These are phyloP conservation scores for Epinotia brunnichana DNA, from an alignment of 2,888 invertebrate species.

Conservation along the genomic window DNA sequence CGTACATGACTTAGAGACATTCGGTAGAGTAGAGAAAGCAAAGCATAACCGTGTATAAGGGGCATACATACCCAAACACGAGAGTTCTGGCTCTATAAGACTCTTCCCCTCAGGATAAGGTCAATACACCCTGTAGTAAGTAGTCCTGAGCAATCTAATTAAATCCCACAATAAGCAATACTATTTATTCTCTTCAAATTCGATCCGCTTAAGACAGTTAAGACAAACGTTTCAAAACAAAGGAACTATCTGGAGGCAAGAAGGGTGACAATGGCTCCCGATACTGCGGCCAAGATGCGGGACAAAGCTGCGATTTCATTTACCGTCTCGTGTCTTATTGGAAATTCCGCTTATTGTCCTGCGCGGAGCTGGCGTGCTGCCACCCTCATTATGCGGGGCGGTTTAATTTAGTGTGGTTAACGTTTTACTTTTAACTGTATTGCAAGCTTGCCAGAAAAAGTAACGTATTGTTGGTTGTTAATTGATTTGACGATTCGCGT, in stretches of 20 bases:
- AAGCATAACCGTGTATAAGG: too few relatives aligned
- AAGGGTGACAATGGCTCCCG: conserved; percentile 33
- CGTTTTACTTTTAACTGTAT: background rate
- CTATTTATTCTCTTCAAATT: background rate
- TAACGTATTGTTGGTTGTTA: too few relatives aligned
- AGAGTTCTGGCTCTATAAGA: too few relatives aligned
- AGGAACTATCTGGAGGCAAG: conserved; percentile 23
- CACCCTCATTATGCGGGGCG: conserved; percentile 26
- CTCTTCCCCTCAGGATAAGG: too few relatives aligned
- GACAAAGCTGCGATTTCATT: conserved; percentile 47
- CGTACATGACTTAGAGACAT: too few relatives aligned
- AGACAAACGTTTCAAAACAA: conserved; percentile 14
- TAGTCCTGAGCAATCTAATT: background rate
- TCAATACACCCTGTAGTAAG: background rate
- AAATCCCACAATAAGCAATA: background rate
- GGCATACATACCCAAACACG: too few relatives aligned
- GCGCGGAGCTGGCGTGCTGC: conserved; percentile 6
- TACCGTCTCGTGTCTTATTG: conserved; percentile 46
- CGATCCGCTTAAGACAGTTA: background rate
- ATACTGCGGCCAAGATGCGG: conserved; percentile 35
- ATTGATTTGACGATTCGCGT: too few relatives aligned
- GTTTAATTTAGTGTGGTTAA: background rate
- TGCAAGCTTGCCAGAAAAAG: too few relatives aligned
- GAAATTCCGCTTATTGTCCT: conserved; percentile 47
- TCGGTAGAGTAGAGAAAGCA: too few relatives aligned